Evolutionary conservation across 2,797 vertebrate species (phyloP).

Genomic region (Amblyraja radiata): DNA sequence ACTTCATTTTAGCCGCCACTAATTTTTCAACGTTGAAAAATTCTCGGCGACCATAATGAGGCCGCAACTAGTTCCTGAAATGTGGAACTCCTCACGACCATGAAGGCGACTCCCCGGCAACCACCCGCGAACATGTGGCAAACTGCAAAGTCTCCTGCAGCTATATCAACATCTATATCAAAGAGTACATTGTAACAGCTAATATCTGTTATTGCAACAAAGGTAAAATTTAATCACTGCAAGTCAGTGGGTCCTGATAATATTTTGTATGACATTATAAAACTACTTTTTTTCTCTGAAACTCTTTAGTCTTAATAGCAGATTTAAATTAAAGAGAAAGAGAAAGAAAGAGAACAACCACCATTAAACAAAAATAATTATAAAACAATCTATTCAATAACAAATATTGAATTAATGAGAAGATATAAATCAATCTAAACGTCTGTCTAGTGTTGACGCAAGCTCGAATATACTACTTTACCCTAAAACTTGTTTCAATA

Average conservation of each 20-base stretch:
- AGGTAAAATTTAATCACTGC: background rate
- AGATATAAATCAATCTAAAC: too few species aligned
- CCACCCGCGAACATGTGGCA: too few species aligned
- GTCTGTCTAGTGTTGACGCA: background rate
- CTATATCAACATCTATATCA: background rate
- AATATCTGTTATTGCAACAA: background rate
- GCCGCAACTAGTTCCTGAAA: too few species aligned
- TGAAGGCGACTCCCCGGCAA: too few species aligned
- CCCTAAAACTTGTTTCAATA: background rate
- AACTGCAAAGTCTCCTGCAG: too few species aligned
- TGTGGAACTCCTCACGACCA: too few species aligned
- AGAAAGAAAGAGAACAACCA: too few species aligned
- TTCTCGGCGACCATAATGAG: too few species aligned
- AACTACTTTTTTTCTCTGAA: background rate
- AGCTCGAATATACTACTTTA: background rate
- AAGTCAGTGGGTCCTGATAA: background rate
- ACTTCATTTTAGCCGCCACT: too few species aligned
- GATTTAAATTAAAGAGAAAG: background rate
- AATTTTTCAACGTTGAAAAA: too few species aligned
- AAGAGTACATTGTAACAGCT: background rate
- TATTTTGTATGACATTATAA: background rate
- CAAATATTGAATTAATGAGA: too few species aligned
- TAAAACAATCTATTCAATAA: background rate
- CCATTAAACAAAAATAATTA: too few species aligned
- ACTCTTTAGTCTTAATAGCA: background rate